phyloP scores from a whole-genome alignment of 2,113 vertebrate genomes.

The Melozone crissalis region DNA sequence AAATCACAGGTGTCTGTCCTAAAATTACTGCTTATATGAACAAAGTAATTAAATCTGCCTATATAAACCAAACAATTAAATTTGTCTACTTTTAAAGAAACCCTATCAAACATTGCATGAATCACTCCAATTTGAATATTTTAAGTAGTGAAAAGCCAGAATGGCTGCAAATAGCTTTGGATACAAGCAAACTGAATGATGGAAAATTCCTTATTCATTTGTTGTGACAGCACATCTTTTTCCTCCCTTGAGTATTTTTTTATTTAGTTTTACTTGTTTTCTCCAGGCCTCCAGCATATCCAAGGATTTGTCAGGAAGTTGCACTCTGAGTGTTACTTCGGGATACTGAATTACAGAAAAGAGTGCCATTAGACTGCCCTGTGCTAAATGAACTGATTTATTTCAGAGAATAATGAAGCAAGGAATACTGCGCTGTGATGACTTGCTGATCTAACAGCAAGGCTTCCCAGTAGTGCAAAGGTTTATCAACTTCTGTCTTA shows the following conservation, averaged over 20 bases:
- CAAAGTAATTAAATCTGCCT: constrained; percentile 38
- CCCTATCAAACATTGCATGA: not conserved
- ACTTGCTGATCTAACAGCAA: not conserved
- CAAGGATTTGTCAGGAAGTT: not conserved
- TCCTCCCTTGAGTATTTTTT: not conserved
- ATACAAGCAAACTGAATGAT: not conserved
- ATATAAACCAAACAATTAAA: constrained; percentile 13
- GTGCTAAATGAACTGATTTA: not conserved
- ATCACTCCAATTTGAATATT: constrained; percentile 12
- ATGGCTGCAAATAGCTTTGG: not conserved
- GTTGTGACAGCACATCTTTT: not conserved
- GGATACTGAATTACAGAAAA: not conserved
- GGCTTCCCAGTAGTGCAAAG: not conserved
- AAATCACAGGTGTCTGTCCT: constrained; percentile 40
- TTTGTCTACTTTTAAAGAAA: constrained; percentile 1
- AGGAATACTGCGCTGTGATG: not conserved
- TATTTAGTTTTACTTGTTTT: not conserved
- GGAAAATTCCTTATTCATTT: not conserved
- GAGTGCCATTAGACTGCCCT: not conserved
- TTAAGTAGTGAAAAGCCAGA: not conserved
- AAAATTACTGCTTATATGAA: constrained; percentile 47
- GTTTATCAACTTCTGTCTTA: not conserved
- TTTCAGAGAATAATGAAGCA: not conserved
- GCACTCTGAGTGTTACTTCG: not conserved
- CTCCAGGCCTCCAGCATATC: not conserved